Base-by-base conservation (phyloP, 2,113 vertebrate species). In the Pseudopipra pipra region DNA sequence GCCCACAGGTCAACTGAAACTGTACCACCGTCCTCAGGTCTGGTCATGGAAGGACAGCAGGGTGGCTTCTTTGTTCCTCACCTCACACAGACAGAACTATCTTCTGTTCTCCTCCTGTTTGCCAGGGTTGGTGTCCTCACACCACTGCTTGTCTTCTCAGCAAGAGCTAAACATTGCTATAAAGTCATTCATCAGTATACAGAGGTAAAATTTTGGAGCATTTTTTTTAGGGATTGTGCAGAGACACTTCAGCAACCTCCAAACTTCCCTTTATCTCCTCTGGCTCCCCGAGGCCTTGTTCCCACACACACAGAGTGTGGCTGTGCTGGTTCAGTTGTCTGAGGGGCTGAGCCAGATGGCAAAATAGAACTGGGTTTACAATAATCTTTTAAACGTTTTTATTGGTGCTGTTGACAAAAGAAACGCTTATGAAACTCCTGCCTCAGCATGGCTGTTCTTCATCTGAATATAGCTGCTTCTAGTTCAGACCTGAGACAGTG, bases 271-370 rank as follows among this genome's bases (percentile, higher is more conserved):
- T 4, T 61, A 2, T 7, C 37, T 63, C 77, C 75, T 12, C 10
- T 39, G 58, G 70, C 54, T 89, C 56, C 43, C 35, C 43, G 15
- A 28, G 33, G 41, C 41, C 68, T 61, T 4, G 0, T 62, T 71
- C 70, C 59, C 68, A 39, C 24, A 2, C 3, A 47, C 85, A 30
- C 47, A 67, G 85, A 67, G 85, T 2, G 1, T 84, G 85, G 54
- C 63, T 82, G 20, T 14, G 49, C 89, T 54, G 79, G 18, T 78
- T 63, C 39, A 21, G 22, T 47, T 79, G 15, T 65, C n/a, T 46
- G 61, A 89, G 85, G 80, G 93, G 47, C 85, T 79, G 78, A 85
- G 89, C 88, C 89, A 96, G 91, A 96, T 86, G 89, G 91, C 75
- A 80, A 41, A 86, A 52, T 7, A 37, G 35, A 90, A 37, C 71